These are phyloP conservation scores for Lucinisca nassula DNA, from an alignment of 2,888 invertebrate genomes.

Conservation along the genomic window DNA sequence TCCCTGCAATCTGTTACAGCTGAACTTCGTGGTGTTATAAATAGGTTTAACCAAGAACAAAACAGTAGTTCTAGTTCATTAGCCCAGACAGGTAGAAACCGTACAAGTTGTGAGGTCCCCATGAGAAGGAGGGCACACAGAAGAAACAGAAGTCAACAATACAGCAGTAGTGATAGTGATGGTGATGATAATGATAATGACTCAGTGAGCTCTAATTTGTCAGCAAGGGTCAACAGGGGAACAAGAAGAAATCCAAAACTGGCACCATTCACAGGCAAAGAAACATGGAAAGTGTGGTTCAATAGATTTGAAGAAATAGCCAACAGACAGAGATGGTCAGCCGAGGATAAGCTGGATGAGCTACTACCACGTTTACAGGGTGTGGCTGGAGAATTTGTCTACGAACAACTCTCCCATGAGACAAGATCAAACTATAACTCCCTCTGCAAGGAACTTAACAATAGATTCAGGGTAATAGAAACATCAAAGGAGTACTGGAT, in stretches of 20 bases:
- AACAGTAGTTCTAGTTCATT: background rate
- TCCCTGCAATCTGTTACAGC: background rate
- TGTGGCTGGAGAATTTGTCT: slow-evolving; percentile 31
- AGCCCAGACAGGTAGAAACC: background rate
- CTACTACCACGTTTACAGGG: slow-evolving; percentile 35
- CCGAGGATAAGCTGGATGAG: slow-evolving; percentile 32
- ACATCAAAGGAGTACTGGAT: slow-evolving; percentile 26
- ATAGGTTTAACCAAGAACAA: background rate
- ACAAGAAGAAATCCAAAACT: slow-evolving; percentile 16
- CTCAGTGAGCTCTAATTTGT: background rate
- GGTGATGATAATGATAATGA: background rate
- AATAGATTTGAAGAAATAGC: slow-evolving; percentile 39
- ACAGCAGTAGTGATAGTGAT: background rate
- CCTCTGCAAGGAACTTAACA: slow-evolving; percentile 26
- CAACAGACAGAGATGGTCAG: slow-evolving; percentile 18
- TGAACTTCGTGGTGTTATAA: background rate
- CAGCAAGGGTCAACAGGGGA: background rate
- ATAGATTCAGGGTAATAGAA: slow-evolving; percentile 37
- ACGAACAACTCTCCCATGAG: slow-evolving; percentile 10
- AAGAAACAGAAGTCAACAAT: background rate
- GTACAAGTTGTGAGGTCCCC: background rate
- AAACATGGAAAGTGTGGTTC: slow-evolving; percentile 42
- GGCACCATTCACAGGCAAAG: slow-evolving; percentile 39
- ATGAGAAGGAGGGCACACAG: background rate
- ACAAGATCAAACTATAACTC: slow-evolving; percentile 13